Percentiles rank a stretch among this genome's conserved stretches.
Evolutionary conservation across 2,113 vertebrate genomes (phyloP).

Genomic region (Pelecanoides urinatrix): DNA sequence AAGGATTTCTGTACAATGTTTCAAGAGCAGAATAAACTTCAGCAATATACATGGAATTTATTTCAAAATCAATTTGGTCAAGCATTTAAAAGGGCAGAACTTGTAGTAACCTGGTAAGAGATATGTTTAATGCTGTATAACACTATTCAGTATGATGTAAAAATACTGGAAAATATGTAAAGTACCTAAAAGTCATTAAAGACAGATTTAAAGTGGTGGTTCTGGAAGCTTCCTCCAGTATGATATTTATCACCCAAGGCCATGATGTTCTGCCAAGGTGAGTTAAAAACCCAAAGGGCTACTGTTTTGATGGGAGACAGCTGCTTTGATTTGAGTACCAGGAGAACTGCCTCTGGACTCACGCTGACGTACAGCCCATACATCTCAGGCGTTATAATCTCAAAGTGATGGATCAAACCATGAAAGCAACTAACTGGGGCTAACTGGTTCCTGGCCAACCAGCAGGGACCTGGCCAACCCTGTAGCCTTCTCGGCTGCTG

Average conservation of each 20-base stretch:
- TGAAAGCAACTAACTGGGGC: not conserved
- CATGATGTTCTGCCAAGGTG: not conserved
- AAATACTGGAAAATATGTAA: not conserved
- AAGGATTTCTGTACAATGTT: not conserved
- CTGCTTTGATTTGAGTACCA: not conserved
- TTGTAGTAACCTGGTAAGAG: not conserved
- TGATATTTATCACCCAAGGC: not conserved
- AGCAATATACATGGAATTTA: not conserved
- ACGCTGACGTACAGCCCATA: accelerated
- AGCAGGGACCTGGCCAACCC: not conserved
- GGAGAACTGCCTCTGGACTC: not conserved
- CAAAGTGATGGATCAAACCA: not conserved
- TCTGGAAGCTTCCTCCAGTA: not conserved
- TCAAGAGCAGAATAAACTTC: not conserved
- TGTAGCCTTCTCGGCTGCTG: not conserved
- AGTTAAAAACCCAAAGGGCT: not conserved
- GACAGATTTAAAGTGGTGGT: not conserved
- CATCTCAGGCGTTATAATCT: accelerated
- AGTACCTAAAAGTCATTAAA: not conserved
- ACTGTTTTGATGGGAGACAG: not conserved
- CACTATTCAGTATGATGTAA: not conserved
- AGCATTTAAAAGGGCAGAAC: not conserved
- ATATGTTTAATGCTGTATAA: not conserved
- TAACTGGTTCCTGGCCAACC: not conserved
- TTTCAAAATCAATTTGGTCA: not conserved